Evolutionary conservation across 1,140 invertebrate species (phyloP), one percentile per base, ranked within the genome.

Genomic region (Atta cephalotes): DNA sequence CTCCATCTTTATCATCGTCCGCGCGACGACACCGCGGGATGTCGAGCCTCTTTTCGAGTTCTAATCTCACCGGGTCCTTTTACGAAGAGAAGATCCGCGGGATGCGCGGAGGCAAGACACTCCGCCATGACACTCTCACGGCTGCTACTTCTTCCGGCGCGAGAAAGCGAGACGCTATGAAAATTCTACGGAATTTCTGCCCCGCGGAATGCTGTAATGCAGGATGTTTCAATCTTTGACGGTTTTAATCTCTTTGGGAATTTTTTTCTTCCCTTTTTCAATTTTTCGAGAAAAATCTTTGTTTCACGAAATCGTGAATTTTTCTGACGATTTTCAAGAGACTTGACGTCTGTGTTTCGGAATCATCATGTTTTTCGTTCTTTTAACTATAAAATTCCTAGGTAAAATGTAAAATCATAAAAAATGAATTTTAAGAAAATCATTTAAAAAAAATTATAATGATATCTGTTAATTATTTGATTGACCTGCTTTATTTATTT

Each of bases 1-100:
- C 89, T 87, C 62, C 79, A 91, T 91, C 90, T 91, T 91, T 91
- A 91, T 91, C 90, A 87, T 91, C 89, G 81, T 90, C 84, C 78
- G 68, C 77, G 80, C 58, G 65, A 76, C 85, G 76, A 89, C 90
- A 85, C 89, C 79, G 80, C 85, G 87, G 87, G 87, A 91, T 51
- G 87, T 88, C 89, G 89, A 74, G 53, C 39, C 56, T 53, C 82
- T 81, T 88, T 87, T 90, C 88, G 65, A 35, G 74, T 88, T 90
- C 89, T 82, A 90, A 82, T 80, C 87, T 76, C 84, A 31, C 62
- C 85, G 56, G 68, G 53, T 77, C 66, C 68, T 84, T 66, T 84
- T 71, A 87, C 58, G 79, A 28, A 71, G 65, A 74, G 79, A 21
- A 35, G 65, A 31, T 49, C 51, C 49, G 49, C 4, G 39, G 18